Percentiles rank a stretch among this genome's conserved stretches.
These are phyloP conservation scores for Eurytoma adleriae DNA, from an alignment of 2,888 invertebrate genomes.

Conservation along the genomic window DNA sequence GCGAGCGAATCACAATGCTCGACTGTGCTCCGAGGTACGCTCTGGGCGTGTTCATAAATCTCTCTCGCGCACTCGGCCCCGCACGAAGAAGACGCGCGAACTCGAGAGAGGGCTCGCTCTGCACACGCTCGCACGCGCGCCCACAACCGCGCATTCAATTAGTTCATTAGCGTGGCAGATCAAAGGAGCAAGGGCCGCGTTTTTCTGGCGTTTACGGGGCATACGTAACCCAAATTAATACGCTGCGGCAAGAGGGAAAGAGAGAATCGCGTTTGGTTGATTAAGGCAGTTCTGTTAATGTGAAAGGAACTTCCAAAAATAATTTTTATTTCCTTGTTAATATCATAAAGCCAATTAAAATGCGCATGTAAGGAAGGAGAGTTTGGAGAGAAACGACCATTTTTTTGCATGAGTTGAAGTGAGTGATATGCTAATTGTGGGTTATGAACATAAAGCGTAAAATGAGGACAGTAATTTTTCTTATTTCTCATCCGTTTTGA, in stretches of 20 bases:
- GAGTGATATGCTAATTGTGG: no score
- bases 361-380: no score
- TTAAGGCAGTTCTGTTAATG: no score
- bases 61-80: slow-evolving; percentile 44
- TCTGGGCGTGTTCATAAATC: slow-evolving; percentile 65
- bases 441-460: no score
- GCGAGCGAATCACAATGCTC: slow-evolving; percentile 59
- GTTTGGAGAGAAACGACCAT: no score
- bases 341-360: no score
- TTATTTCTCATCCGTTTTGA: no score
- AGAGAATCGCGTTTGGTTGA: not conserved
- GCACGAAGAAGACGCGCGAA: not conserved
- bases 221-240: slow-evolving; percentile 27
- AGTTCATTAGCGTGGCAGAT: slow-evolving; percentile 66
- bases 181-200: slow-evolving; percentile 51
- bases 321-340: no score
- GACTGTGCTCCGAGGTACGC: slow-evolving; percentile 55
- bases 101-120: not conserved
- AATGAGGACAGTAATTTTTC: no score
- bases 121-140: slow-evolving; percentile 1
- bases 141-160: slow-evolving; percentile 59
- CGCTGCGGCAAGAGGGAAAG: not conserved
- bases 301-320: no score
- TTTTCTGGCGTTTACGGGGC: not conserved
- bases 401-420: no score